Percentiles rank a stretch among this genome's conserved stretches.
Evolutionary conservation across 2,113 vertebrate genomes (phyloP).

Genomic region (Plestiodon gilberti): DNA sequence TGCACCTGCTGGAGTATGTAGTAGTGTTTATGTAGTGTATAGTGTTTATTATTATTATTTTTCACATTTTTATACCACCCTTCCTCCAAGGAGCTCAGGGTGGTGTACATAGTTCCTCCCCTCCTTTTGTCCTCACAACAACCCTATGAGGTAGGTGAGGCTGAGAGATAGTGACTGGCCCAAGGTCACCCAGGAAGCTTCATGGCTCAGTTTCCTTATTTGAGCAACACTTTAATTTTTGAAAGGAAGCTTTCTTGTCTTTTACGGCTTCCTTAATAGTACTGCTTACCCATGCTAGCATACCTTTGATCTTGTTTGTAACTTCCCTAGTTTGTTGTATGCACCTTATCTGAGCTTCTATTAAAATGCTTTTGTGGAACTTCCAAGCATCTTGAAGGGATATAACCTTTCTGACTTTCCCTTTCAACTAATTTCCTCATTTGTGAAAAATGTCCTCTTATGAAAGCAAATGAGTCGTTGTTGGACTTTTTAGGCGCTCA

Average conservation of each 20-base stretch:
- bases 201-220: background rate
- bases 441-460: background rate
- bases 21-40: too few species aligned
- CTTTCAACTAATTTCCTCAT: background rate
- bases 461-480: background rate
- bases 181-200: too few species aligned
- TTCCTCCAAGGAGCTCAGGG: too few species aligned
- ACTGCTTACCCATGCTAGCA: background rate
- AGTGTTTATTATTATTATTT: too few species aligned
- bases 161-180: too few species aligned
- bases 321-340: background rate
- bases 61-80: too few species aligned
- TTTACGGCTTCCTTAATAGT: background rate
- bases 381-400: background rate
- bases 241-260: background rate
- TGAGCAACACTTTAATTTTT: background rate
- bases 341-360: background rate
- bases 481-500: background rate
- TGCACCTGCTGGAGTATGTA: too few species aligned
- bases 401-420: background rate
- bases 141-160: too few species aligned
- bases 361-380: background rate
- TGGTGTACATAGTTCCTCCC: too few species aligned
- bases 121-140: too few species aligned
- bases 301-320: background rate